These are phyloP conservation scores for Lepisosteus oculatus DNA, from an alignment of 2,113 vertebrate genomes.

Conservation along the genomic window DNA sequence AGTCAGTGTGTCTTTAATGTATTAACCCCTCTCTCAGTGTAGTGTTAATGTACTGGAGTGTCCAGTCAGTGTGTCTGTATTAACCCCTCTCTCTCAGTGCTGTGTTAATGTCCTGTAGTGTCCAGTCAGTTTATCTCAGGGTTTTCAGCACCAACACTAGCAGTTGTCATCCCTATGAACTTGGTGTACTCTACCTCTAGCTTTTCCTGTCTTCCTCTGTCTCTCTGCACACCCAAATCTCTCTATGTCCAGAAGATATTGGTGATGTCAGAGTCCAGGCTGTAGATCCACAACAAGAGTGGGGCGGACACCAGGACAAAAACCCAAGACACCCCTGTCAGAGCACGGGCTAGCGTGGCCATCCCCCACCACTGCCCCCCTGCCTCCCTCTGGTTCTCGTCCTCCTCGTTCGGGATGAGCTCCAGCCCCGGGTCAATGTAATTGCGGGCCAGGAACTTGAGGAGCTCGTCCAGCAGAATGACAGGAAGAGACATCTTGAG, in stretches of 20 bases:
- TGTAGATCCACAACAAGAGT: conserved; percentile 69
- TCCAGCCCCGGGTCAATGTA: conserved; percentile 62
- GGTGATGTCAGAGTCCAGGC: conserved; percentile 74
- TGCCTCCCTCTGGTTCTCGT: conserved; percentile 30
- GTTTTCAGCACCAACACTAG: background rate
- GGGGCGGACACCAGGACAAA: conserved; percentile 62
- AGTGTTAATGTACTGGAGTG: background rate
- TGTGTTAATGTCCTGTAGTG: background rate
- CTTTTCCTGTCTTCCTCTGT: background rate
- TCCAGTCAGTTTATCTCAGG: background rate
- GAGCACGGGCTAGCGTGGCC: conserved; percentile 30
- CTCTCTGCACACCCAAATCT: conserved; percentile 5
- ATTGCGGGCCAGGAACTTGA: conserved; percentile 68
- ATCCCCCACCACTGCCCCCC: background rate
- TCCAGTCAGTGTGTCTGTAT: background rate
- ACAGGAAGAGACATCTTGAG: conserved; percentile 74
- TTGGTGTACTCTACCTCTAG: background rate
- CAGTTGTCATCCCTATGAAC: background rate
- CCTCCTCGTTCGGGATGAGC: conserved; percentile 44
- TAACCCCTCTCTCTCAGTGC: background rate
- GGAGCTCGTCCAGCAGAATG: conserved; percentile 69
- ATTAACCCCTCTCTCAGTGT: background rate
- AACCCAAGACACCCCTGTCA: conserved; percentile 64
- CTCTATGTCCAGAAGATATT: conserved; percentile 70
- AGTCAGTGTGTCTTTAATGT: background rate